phyloP scores from a whole-genome alignment of 2,888 invertebrate species.

The Archips xylosteana region DNA sequence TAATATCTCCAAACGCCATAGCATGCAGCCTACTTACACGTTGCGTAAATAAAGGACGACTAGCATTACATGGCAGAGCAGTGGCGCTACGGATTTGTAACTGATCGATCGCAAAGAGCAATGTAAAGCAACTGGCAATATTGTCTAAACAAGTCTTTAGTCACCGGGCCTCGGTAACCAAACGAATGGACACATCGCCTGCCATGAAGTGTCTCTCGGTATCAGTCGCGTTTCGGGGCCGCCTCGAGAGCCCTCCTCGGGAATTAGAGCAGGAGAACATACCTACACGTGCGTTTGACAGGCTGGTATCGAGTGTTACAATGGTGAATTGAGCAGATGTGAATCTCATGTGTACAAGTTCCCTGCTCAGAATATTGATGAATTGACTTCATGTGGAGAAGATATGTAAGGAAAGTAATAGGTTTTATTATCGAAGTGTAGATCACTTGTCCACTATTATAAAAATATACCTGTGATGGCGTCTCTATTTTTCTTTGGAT shows the following conservation, averaged over 20 bases:
- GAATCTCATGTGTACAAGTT: neutral
- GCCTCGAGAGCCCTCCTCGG: constrained; percentile 11
- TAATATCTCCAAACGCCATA: neutral
- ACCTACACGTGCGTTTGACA: constrained; percentile 19
- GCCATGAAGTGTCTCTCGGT: constrained; percentile 32
- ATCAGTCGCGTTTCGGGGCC: constrained; percentile 28
- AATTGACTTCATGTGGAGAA: neutral
- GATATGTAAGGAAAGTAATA: no score
- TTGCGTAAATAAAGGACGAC: neutral
- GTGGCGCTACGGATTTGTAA: neutral
- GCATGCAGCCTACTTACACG: neutral
- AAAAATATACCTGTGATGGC: no score
- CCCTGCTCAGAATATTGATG: neutral
- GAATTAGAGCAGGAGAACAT: constrained; percentile 38
- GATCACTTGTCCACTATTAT: no score
- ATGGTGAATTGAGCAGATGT: neutral
- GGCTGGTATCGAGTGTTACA: constrained; percentile 22
- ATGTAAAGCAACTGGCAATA: neutral
- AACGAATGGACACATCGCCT: constrained; percentile 20
- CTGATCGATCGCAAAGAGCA: neutral
- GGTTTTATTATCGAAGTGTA: no score
- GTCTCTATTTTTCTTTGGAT: no score
- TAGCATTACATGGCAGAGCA: neutral
- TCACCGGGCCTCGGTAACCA: constrained; percentile 8
- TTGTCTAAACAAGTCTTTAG: neutral